These are phyloP conservation scores for Probosciger aterrimus DNA, from an alignment of 2,113 vertebrate species.

Conservation along the genomic window DNA sequence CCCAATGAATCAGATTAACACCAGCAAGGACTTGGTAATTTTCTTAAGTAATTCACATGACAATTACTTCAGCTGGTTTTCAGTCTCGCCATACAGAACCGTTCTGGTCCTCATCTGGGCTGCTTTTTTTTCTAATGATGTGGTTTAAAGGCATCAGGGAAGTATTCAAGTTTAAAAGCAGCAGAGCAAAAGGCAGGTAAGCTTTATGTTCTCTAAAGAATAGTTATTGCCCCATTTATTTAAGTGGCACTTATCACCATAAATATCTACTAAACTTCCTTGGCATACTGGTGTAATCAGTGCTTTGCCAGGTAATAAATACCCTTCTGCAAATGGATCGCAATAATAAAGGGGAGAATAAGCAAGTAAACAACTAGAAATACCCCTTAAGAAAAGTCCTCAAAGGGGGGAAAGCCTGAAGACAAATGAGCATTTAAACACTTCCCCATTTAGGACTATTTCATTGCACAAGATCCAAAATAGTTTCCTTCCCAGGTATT, in stretches of 20 bases:
- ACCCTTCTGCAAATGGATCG: not conserved
- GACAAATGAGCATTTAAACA: not conserved
- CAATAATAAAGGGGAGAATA: not conserved
- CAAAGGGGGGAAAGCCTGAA: not conserved
- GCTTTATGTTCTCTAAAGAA: not conserved
- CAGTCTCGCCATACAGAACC: not conserved
- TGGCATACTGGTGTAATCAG: not conserved
- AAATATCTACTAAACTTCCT: not conserved
- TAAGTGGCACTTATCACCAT: not conserved
- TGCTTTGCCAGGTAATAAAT: not conserved
- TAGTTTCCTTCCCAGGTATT: not conserved
- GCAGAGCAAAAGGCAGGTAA: not conserved
- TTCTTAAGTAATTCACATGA: not conserved
- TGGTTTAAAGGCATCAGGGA: not conserved
- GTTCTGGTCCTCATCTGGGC: not conserved
- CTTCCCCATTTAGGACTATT: not conserved
- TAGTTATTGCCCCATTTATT: not conserved
- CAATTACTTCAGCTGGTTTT: not conserved
- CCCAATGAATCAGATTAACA: not conserved
- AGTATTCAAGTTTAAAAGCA: not conserved
- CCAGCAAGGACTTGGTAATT: not conserved
- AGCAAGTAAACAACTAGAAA: not conserved
- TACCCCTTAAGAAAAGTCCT: not conserved
- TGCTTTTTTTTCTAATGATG: not conserved
- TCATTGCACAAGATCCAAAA: not conserved